Conservation (phyloP, 2,797 vertebrate genomes). For the Tadarida brasiliensis region DNA sequence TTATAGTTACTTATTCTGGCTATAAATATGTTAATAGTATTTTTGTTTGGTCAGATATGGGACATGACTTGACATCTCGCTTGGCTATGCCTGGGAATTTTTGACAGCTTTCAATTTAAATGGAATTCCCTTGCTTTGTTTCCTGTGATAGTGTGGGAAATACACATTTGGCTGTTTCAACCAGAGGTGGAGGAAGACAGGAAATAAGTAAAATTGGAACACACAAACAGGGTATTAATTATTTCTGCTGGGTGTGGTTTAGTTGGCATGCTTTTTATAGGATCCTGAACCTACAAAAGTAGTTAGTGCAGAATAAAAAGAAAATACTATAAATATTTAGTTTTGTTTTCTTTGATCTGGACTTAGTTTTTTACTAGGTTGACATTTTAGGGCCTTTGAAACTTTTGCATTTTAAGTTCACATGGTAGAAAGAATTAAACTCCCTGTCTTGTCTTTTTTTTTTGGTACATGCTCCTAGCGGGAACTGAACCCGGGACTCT, state of each 20-base stretch:
- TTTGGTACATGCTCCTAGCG: no score
- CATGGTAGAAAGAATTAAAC: background rate
- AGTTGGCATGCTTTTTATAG: conserved; percentile 16
- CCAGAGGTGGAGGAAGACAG: conserved; percentile 62
- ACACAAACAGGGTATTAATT: conserved; percentile 47
- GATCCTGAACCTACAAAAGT: conserved; percentile 10
- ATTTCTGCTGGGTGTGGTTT: conserved; percentile 67
- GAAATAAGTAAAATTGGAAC: conserved; percentile 62
- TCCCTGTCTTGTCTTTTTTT: background rate
- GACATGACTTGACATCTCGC: conserved; percentile 63
- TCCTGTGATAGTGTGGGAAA: conserved; percentile 68
- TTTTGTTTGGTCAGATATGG: conserved; percentile 44
- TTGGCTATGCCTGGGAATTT: conserved; percentile 31
- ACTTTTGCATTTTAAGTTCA: background rate
- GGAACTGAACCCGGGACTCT: no score
- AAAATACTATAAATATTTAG: conserved; percentile 39
- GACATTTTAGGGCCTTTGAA: conserved; percentile 1
- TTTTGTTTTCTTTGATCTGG: conserved; percentile 26
- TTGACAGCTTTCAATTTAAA: conserved; percentile 65
- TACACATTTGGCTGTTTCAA: conserved; percentile 46
- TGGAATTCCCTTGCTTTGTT: conserved; percentile 74
- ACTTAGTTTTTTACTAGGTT: conserved; percentile 28
- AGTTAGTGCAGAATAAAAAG: background rate
- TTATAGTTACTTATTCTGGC: conserved; percentile 44
- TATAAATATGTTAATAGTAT: conserved; percentile 63